Evolutionary conservation across 2,113 vertebrate genomes (phyloP), one percentile per base, ranked within the genome.

Genomic region (Odobenus rosmarus): DNA sequence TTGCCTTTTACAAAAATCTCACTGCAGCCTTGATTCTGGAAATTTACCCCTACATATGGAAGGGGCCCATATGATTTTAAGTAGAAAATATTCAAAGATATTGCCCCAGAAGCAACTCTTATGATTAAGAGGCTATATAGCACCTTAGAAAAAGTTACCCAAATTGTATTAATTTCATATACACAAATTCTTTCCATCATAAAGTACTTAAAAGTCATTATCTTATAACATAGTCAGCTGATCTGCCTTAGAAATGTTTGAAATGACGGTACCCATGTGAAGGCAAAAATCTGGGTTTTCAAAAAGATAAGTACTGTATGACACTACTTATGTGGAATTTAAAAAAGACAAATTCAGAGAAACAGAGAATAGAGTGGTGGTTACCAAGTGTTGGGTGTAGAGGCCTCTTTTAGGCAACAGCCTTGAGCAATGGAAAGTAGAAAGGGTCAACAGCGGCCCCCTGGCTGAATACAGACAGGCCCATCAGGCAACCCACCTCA

Each of bases 201-300:
- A 92, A 82, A 42, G 3, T 95, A 76, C 85, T 86, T 61, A 77
- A 90, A 96, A 97, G 33, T 67, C 31, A 92, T 7, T 61, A 14
- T 74, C 72, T 97, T 61, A 69, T 46, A 46, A 90, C 4, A 67
- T n/a, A 62, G 36, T 61, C 39, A 71, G 49, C 18, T 76, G 26
- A 87, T 26, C 36, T 71, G 24, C 57, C 53, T 90, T 46, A 77
- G 57, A 82, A 33, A 76, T 53, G 18, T 61, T 55, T 93, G 49
- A 93, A 28, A 21, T 90, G 61, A 83, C 57, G 26, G 14, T 76
- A 76, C 19, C 80, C 62, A 93, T 8, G 53, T 24, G n/a, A 91
- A 81, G 13, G 23, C 74, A 91, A 72, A 92, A 59, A 28, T 33
- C 26, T 51, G 39, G 49, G 36, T 88, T 59, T 89, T 59, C 28